Evolutionary conservation across 2,113 vertebrate species (phyloP).

Genomic region (Peromyscus californicus): DNA sequence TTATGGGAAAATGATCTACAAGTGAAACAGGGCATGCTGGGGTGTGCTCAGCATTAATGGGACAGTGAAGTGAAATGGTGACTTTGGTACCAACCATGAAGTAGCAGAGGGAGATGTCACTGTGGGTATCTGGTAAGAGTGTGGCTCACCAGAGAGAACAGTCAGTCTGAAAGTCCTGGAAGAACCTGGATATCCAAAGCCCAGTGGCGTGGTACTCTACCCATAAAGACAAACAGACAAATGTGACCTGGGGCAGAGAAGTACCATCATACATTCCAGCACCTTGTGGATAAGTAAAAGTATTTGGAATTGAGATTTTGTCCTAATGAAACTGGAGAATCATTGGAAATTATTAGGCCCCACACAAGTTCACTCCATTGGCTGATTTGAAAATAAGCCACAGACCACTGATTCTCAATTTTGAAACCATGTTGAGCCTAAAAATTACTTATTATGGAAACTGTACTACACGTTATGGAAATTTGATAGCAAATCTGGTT

Average conservation of each 20-base stretch:
- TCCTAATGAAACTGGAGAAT: background rate
- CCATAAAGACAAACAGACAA: too few species aligned
- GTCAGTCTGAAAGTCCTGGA: background rate
- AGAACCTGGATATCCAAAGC: background rate
- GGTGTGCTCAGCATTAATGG: background rate
- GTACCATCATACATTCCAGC: accelerated
- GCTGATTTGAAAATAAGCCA: background rate
- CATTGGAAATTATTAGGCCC: background rate
- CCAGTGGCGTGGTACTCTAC: background rate
- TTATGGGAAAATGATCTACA: background rate
- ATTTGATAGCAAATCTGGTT: background rate
- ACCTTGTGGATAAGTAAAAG: background rate
- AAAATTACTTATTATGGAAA: background rate
- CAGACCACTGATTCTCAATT: background rate
- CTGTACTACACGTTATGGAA: background rate
- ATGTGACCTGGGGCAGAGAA: background rate
- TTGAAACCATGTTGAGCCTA: background rate
- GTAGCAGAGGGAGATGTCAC: accelerated
- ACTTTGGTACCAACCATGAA: background rate
- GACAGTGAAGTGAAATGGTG: background rate
- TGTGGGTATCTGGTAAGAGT: background rate
- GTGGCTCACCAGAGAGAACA: background rate
- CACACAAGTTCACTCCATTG: too few species aligned
- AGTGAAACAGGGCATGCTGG: background rate
- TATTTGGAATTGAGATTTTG: background rate